Evolutionary conservation across 1,140 invertebrate species (phyloP).

Genomic region (Gryon sp.): DNA sequence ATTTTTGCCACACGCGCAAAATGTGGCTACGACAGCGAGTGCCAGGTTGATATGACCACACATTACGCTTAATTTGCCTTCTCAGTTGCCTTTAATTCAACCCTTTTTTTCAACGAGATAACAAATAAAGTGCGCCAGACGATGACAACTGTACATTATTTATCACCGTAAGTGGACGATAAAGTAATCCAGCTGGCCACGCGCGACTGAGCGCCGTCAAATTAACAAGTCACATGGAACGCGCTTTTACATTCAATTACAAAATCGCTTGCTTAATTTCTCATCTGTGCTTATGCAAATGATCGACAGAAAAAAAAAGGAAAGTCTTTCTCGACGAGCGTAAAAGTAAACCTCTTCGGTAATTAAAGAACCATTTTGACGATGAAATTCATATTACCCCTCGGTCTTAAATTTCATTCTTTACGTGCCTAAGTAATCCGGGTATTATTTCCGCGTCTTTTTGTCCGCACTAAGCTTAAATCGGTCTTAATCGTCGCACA

Average conservation of each 20-base stretch:
- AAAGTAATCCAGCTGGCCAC: conserved; percentile 2
- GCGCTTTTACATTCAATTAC: conserved; percentile 33
- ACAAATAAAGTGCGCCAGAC: conserved; percentile 26
- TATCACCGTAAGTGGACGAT: conserved; percentile 6
- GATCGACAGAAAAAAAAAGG: background rate
- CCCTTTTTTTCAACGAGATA: conserved; percentile 53
- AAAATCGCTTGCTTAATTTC: conserved; percentile 8
- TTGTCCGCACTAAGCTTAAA: conserved; percentile 23
- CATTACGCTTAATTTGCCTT: conserved; percentile 60
- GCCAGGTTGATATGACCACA: conserved; percentile 28
- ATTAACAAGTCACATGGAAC: conserved; percentile 29
- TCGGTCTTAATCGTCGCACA: conserved; percentile 54
- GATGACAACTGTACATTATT: conserved; percentile 42
- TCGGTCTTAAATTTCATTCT: conserved; percentile 43
- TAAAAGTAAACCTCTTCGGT: conserved; percentile 34
- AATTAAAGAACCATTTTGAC: conserved; percentile 51
- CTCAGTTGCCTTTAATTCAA: conserved; percentile 41
- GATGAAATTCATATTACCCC: conserved; percentile 50
- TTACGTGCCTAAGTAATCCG: conserved; percentile 28
- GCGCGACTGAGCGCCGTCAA: conserved; percentile 20
- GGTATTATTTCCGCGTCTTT: conserved; percentile 41
- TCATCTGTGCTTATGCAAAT: background rate
- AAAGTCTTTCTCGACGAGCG: background rate
- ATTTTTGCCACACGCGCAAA: conserved; percentile 60
- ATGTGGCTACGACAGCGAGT: conserved; percentile 42